These are phyloP conservation scores for Temnothorax longispinosus DNA, from an alignment of 1,140 invertebrate genomes.

Conservation along the genomic window DNA sequence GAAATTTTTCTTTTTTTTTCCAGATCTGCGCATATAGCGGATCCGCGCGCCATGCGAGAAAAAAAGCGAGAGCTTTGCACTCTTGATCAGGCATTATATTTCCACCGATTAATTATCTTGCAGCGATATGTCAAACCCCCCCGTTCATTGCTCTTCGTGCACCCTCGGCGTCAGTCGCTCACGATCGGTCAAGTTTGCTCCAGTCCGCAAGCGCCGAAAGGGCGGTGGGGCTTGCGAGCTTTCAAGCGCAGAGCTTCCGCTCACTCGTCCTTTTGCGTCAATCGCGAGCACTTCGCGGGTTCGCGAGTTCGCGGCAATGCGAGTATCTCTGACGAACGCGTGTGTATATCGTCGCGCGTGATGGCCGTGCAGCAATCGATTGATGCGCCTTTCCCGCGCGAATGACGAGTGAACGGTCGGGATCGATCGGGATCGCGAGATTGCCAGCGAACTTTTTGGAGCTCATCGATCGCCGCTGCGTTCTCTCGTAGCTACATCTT, in stretches of 20 bases:
- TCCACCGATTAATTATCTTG: conserved; percentile 74
- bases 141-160: conserved; percentile 75
- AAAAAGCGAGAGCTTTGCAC: conserved; percentile 37
- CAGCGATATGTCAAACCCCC: conserved; percentile 62
- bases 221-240: conserved; percentile 77
- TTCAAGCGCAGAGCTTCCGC: conserved; percentile 71
- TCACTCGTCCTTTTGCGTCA: conserved; percentile 80
- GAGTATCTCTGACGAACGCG: conserved; percentile 11
- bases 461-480: background rate
- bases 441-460: conserved; percentile 9
- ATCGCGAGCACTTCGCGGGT: conserved; percentile 61
- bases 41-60: background rate
- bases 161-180: conserved; percentile 62
- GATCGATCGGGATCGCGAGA: background rate
- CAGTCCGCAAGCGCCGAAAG: conserved; percentile 67
- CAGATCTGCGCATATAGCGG: background rate
- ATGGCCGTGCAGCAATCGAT: background rate
- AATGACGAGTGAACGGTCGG: background rate
- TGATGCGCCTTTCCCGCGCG: background rate
- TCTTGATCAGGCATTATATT: conserved; percentile 72
- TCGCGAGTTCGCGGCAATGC: conserved; percentile 20
- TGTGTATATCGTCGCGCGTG: conserved; percentile 28
- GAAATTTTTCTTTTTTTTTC: background rate
- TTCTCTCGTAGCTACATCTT: background rate
- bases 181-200: conserved; percentile 67